Base-by-base conservation (phyloP, 2,888 invertebrate species). In the Lepetodrilus schrolli region DNA sequence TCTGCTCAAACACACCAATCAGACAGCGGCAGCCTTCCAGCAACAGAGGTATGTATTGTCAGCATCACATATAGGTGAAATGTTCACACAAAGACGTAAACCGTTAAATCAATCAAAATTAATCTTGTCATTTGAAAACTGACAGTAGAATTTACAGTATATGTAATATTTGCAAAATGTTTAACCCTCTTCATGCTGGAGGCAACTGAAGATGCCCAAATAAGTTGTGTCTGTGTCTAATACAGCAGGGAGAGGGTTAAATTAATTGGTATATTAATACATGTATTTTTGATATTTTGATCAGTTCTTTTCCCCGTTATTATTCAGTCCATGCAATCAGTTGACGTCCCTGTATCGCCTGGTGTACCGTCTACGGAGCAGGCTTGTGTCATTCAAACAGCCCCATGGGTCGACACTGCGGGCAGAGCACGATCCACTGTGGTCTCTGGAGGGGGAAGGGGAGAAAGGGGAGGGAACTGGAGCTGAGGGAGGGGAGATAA, bases 1-100 rank as follows among this genome's bases (percentile, higher is more conserved):
- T 1, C 84, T 93, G 4, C 84, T 93, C 21, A 92, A 92, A 82
- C 92, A 93, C 75, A 91, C 92, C n/a, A 92, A 92, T 1, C 85
- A 92, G 50, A 82, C 91, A n/a, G 83, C 88, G 21, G 87, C 90
- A 75, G 85, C 90, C 47, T 79, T 86, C 5, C 84, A 87, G 47
- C 88, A 89, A 78, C 90, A 91, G 75, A 87, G 91, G 83, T 91
- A 88, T 83, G 90, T 87, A 72, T 58, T n/a, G 21, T n/a, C n/a
- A 37, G 34, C n/a, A n/a, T n/a, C n/a, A n/a, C n/a, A n/a, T n/a
- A n/a, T n/a, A n/a, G n/a, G n/a, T n/a, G n/a, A n/a, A n/a, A n/a
- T n/a, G n/a, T n/a, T n/a, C n/a, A n/a, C n/a, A n/a, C n/a, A n/a
- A n/a, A n/a, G n/a, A n/a, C n/a, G n/a, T n/a, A n/a, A n/a, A n/a